Evolutionary conservation across 1,140 invertebrate genomes (phyloP).

Genomic region (Leptopilina clavipes): DNA sequence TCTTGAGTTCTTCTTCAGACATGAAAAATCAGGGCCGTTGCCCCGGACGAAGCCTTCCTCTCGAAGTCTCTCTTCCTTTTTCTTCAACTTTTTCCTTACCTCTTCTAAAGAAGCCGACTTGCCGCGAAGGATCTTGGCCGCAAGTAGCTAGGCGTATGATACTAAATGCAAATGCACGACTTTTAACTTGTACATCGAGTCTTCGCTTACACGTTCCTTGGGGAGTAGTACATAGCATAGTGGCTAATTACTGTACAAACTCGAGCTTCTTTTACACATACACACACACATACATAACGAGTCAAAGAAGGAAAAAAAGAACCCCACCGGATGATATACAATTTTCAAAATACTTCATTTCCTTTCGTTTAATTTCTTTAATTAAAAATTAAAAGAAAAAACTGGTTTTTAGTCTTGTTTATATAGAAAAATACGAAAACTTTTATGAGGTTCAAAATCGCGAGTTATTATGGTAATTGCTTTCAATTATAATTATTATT

Average conservation of each 20-base stretch:
- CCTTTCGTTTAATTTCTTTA: no score
- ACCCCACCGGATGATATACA: no score
- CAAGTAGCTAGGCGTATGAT: conserved; percentile 49
- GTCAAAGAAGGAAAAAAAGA: not conserved
- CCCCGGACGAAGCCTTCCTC: conserved; percentile 51
- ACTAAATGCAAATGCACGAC: conserved; percentile 54
- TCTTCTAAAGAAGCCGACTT: conserved; percentile 52
- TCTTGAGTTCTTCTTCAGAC: conserved; percentile 56
- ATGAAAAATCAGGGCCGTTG: conserved; percentile 58
- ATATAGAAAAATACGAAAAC: no score
- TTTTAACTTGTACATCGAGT: conserved; percentile 43
- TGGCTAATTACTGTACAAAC: conserved; percentile 54
- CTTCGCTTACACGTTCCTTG: conserved; percentile 28
- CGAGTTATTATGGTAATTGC: no score
- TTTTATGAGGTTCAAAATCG: no score
- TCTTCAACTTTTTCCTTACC: conserved; percentile 49
- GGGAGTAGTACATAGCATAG: conserved; percentile 39
- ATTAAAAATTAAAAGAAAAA: no score
- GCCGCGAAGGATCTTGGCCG: conserved; percentile 46
- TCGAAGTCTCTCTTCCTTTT: conserved; percentile 42
- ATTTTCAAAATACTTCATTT: no score
- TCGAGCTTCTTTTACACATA: conserved; percentile 38
- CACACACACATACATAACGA: not conserved
- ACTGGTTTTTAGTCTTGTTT: no score
- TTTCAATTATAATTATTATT: no score